Evolutionary conservation across 2,888 invertebrate species (phyloP).

Genomic region (Steromphala cineraria): DNA sequence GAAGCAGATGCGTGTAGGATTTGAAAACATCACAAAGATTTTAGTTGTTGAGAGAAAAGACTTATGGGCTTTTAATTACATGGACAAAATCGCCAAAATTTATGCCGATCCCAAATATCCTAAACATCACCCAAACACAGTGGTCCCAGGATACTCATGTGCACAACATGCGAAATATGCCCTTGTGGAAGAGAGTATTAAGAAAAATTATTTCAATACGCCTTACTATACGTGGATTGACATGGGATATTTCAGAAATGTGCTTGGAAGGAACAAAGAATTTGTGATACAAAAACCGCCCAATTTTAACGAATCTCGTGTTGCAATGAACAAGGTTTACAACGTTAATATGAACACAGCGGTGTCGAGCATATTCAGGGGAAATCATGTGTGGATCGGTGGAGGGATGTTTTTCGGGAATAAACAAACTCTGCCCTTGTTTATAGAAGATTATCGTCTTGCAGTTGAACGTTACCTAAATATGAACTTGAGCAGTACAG

Average conservation of each 20-base stretch:
- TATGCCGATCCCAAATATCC: constrained; percentile 42
- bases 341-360: not conserved
- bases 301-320: constrained; percentile 12
- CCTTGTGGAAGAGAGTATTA: constrained; percentile 35
- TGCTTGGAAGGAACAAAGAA: constrained; percentile 24
- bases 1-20: constrained; percentile 21
- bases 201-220: constrained; percentile 36
- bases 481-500: constrained; percentile 36
- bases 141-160: constrained; percentile 49
- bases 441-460: constrained; percentile 31
- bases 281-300: constrained; percentile 26
- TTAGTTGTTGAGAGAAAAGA: constrained; percentile 34
- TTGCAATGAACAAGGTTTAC: constrained; percentile 23
- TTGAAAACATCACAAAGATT: constrained; percentile 35
- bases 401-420: constrained; percentile 41
- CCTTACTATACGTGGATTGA: constrained; percentile 54
- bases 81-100: constrained; percentile 34
- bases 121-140: constrained; percentile 52
- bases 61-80: constrained; percentile 46
- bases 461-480: constrained; percentile 39
- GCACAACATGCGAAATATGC: constrained; percentile 53
- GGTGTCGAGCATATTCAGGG: constrained; percentile 28
- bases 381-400: constrained; percentile 44
- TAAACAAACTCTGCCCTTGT: constrained; percentile 24
- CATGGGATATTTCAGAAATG: constrained; percentile 49